Percentiles rank a stretch among this genome's conserved stretches.
Conservation (phyloP, 2,797 vertebrate species). For the Hoplostethus mediterraneus region DNA sequence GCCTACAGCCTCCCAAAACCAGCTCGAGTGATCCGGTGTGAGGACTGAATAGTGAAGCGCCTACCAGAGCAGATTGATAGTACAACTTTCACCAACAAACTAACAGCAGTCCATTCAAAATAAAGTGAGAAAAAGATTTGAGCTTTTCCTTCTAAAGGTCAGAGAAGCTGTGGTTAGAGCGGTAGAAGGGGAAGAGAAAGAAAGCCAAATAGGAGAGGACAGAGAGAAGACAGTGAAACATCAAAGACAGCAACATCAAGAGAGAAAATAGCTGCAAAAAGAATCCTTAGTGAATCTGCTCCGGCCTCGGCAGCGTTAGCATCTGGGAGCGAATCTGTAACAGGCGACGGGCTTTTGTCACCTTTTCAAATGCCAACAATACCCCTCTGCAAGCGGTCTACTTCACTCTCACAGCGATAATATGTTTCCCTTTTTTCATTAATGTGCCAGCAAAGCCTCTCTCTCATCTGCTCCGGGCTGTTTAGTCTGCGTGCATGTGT, state of each 20-base stretch:
- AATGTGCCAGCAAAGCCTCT: not conserved
- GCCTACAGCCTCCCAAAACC: too few relatives aligned
- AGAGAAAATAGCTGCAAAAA: conserved; percentile 16
- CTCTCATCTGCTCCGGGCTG: conserved; percentile 5
- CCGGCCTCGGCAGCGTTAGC: not conserved
- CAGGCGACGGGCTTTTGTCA: conserved; percentile 30
- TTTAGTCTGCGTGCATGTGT: too few relatives aligned
- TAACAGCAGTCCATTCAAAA: not conserved
- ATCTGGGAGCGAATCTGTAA: not conserved
- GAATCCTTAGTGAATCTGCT: not conserved
- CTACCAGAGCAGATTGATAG: too few relatives aligned
- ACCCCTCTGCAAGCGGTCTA: not conserved
- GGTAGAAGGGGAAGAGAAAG: not conserved
- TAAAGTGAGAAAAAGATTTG: not conserved
- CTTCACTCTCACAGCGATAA: conserved; percentile 14
- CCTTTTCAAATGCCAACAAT: conserved; percentile 47
- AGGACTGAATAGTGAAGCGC: too few relatives aligned
- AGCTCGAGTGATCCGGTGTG: too few relatives aligned
- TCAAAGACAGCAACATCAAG: not conserved
- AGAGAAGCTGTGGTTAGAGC: not conserved
- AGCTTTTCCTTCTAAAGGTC: not conserved
- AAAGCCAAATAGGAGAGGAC: not conserved
- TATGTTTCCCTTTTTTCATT: conserved; percentile 6
- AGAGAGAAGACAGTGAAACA: conserved; percentile 1
- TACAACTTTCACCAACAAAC: too few relatives aligned